Evolutionary conservation across 2,888 invertebrate genomes (phyloP), one percentile per base, ranked within the genome.

Genomic region (Deroplatys truncata): DNA sequence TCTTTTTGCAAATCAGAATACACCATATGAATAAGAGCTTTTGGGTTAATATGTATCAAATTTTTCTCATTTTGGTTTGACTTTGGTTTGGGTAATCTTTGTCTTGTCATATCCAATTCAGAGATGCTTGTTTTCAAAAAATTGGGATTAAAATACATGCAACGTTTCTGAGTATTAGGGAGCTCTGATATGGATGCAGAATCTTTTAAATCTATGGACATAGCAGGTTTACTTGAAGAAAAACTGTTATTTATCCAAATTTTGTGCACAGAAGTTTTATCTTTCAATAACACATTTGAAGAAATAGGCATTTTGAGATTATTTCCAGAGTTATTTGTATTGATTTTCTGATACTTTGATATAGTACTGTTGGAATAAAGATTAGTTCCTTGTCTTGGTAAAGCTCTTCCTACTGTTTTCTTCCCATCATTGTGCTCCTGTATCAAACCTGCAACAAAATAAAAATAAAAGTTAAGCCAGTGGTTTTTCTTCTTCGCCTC

Each of bases 41-140:
- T 90, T 82, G 90, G 90, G 56, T 90, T 90, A 25, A 90, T 86
- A 49, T 88, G 88, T 9, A 90, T 72, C 88, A 35, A 84, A 88
- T 85, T 82, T 82, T 84, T 90, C 88, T n/a, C 43, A 28, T 49
- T 84, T 86, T 28, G 85, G 5, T 85, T 25, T 15, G n/a, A 13
- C 28, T 84, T 35, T 16, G 72, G 9, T 86, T 72, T 25, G 31
- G 25, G 31, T 20, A 20, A 31, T n/a, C 25, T 82, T 86, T 29
- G 20, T 16, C 28, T 28, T 28, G 82, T 29, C 49, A 35, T 9
- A 82, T 35, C 10, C 31, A 35, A 28, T 43, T 82, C 83, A 31
- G 29, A 35, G 25, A 83, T 35, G 28, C 83, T 87, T 83, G 7
- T 31, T 83, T 87, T 82, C 3, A 83, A 87, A 87, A 87, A 87